Evolutionary conservation across 2,888 invertebrate genomes (phyloP), one percentile per base, ranked within the genome.

Genomic region (Amaurobius ferox): DNA sequence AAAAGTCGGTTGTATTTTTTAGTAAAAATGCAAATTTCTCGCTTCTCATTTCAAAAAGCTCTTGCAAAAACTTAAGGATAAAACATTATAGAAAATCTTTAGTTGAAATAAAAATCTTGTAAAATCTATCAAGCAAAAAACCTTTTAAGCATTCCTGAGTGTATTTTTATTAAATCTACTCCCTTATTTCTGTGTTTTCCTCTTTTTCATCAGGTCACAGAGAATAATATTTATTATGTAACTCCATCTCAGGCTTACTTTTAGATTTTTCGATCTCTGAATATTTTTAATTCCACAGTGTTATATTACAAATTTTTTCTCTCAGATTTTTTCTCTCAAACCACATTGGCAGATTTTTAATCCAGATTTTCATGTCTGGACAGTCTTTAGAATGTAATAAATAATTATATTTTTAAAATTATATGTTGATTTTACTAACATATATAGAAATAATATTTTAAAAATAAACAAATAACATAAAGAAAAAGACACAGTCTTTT

Each of bases 211-310:
- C n/a, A n/a, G n/a, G n/a, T 55, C 2, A 55, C 5, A 23, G 55
- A 23, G 23, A 55, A n/a, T n/a, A 55, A 55, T 55, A 16, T 55
- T 55, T 55, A 55, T 55, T 3, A 55, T 55, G 23, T 55, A 55
- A 55, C 23, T 19, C 23, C 19, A 55, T 55, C 55, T 55, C 19
- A 23, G 19, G 19, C 19, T 23, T 55, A 23, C 5, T 35, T 35
- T 9, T 7, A 35, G 6, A 35, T 35, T 35, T 55, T 23, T 23
- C 23, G 5, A 16, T 55, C 55, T 55, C 23, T 55, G 19, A 55
- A 55, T n/a, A n/a, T 55, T 55, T 55, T 55, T 55, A 55, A 55
- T 55, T 55, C 23, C 19, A 5, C 3, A 11, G 23, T 23, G 19
- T 55, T 55, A 55, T 55, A 19, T 55, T 6, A 11, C 5, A 55